Evolutionary conservation across 2,888 invertebrate genomes (phyloP).

Genomic region (Standfussiana lucernea): DNA sequence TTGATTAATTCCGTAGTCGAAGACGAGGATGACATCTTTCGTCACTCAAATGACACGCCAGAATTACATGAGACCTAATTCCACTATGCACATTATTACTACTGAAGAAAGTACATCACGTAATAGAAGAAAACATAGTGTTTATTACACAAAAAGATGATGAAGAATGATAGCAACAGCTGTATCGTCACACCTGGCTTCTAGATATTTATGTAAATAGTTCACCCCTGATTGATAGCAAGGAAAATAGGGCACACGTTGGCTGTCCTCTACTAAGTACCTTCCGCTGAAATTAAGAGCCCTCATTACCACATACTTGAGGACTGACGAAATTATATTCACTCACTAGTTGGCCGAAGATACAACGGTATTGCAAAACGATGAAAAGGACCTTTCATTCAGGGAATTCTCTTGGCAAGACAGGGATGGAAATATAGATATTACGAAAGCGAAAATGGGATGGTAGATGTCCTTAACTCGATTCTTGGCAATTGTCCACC

Average conservation of each 20-base stretch:
- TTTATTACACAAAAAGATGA: slow-evolving; percentile 55
- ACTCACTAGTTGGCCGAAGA: slow-evolving; percentile 85
- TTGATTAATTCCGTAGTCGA: not conserved
- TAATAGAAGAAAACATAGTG: slow-evolving; percentile 36
- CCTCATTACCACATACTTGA: slow-evolving; percentile 78
- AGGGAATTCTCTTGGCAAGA: slow-evolving; percentile 83
- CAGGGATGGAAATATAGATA: slow-evolving; percentile 74
- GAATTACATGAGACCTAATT: slow-evolving; percentile 19
- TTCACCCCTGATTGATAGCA: slow-evolving; percentile 62
- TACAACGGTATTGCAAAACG: slow-evolving; percentile 87
- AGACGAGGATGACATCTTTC: slow-evolving; percentile 44
- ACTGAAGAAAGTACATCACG: slow-evolving; percentile 17
- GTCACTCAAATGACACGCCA: slow-evolving; percentile 14
- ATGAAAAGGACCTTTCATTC: slow-evolving; percentile 87
- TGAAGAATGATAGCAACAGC: slow-evolving; percentile 47
- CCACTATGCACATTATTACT: slow-evolving; percentile 9
- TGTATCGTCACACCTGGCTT: slow-evolving; percentile 60
- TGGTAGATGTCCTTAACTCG: slow-evolving; percentile 78
- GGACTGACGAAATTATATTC: slow-evolving; percentile 85
- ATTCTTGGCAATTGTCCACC: slow-evolving; percentile 90
- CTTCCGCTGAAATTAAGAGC: slow-evolving; percentile 68
- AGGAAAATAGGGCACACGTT: slow-evolving; percentile 65
- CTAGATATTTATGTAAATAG: slow-evolving; percentile 57
- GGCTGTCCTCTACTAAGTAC: slow-evolving; percentile 59
- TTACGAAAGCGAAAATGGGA: slow-evolving; percentile 70